Percentiles rank a stretch among this genome's conserved stretches.
These are phyloP conservation scores for Sitophilus oryzae DNA, from an alignment of 1,140 invertebrate genomes.

Conservation along the genomic window DNA sequence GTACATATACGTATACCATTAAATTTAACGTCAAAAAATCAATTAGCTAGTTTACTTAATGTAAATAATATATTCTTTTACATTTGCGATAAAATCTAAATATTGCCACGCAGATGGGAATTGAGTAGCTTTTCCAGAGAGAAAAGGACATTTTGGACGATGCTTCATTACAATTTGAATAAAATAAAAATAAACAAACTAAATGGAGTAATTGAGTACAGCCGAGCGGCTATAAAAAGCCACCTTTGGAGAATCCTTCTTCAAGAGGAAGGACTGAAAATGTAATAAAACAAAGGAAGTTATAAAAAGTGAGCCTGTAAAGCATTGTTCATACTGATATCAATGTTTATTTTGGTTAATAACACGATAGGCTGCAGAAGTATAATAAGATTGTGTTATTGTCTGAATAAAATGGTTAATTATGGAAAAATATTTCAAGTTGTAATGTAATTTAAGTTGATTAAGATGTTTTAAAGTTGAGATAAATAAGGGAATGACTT, in stretches of 20 bases:
- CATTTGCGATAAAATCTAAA: background rate
- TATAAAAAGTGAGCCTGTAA: background rate
- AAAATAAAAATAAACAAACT: background rate
- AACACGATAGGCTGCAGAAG: constrained; percentile 1
- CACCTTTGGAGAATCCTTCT: background rate
- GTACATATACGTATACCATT: too few relatives aligned
- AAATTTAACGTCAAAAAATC: too few relatives aligned
- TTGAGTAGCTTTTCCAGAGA: background rate
- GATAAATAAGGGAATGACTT: too few relatives aligned
- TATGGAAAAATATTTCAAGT: too few relatives aligned
- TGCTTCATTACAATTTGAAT: background rate
- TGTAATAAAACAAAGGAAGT: too few relatives aligned
- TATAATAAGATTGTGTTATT: background rate
- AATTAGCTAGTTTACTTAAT: too few relatives aligned
- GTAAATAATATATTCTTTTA: too few relatives aligned
- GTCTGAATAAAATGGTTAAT: too few relatives aligned
- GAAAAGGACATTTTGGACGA: background rate
- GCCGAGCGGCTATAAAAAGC: background rate
- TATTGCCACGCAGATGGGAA: background rate
- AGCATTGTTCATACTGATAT: background rate
- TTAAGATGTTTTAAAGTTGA: too few relatives aligned
- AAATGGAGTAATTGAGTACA: background rate
- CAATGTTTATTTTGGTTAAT: background rate
- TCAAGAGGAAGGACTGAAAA: background rate
- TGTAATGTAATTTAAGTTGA: too few relatives aligned